These are phyloP conservation scores for Suricata suricatta DNA, from an alignment of 2,113 vertebrate species.

Conservation along the genomic window DNA sequence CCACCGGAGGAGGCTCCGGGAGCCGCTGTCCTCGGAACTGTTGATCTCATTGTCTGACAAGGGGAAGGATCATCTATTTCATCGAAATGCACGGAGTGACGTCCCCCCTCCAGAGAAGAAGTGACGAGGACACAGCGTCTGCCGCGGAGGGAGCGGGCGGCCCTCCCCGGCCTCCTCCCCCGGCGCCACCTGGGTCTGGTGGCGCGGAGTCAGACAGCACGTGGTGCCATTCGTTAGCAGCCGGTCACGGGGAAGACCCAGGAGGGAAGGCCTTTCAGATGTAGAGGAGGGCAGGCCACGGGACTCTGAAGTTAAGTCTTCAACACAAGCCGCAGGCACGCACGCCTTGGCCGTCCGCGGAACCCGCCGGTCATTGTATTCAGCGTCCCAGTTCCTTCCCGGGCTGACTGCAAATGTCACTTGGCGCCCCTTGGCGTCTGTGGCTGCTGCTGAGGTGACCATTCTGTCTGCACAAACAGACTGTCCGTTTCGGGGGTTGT, in stretches of 20 bases:
- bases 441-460: background rate
- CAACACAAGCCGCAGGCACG: fast-evolving
- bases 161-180: fast-evolving
- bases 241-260: background rate
- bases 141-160: fast-evolving
- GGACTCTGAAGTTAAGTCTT: background rate
- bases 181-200: fast-evolving
- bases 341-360: fast-evolving
- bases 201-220: fast-evolving
- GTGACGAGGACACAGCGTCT: background rate
- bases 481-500: background rate
- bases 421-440: fast-evolving
- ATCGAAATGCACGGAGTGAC: background rate
- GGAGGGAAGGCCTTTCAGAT: background rate
- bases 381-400: fast-evolving
- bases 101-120: background rate
- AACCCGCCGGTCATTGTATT: fast-evolving
- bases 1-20: background rate
- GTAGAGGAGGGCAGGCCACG: background rate
- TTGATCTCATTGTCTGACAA: background rate
- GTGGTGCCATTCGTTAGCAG: fast-evolving
- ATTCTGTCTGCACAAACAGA: too few relatives aligned
- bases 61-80: background rate
- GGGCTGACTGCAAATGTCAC: fast-evolving
- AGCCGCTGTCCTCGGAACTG: background rate